These are phyloP conservation scores for Glyptemys insculpta DNA, from an alignment of 2,797 vertebrate genomes.

Conservation along the genomic window DNA sequence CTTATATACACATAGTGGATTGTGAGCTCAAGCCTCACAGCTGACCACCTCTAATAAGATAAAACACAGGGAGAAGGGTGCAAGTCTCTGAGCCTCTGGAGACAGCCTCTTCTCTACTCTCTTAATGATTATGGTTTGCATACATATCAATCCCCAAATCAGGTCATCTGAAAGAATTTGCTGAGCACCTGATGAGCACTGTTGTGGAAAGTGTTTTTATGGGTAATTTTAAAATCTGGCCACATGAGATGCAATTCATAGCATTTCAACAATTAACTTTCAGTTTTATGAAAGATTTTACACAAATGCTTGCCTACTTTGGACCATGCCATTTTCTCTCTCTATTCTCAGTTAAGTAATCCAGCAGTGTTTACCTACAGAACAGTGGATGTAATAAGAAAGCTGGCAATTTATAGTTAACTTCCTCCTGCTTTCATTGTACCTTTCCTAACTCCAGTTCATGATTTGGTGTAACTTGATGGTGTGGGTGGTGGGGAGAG, in stretches of 20 bases:
- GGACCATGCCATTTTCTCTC: not conserved
- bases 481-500: conserved; percentile 3
- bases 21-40: not conserved
- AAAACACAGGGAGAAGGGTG: not conserved
- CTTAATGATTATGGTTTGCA: conserved; percentile 27
- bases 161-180: conserved; percentile 50
- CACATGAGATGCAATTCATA: conserved; percentile 28
- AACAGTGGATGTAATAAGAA: conserved; percentile 51
- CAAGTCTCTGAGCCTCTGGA: not conserved
- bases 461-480: conserved; percentile 23
- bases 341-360: conserved; percentile 62
- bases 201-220: conserved; percentile 43
- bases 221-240: conserved; percentile 58
- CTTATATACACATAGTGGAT: not conserved
- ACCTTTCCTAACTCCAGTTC: not conserved
- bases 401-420: conserved; percentile 51
- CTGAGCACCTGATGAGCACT: conserved; percentile 42
- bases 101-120: not conserved
- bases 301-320: not conserved
- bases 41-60: not conserved
- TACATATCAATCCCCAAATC: conserved; percentile 30
- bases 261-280: conserved; percentile 39
- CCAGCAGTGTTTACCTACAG: conserved; percentile 35
- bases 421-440: not conserved
- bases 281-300: not conserved